Evolutionary conservation across 2,888 invertebrate genomes (phyloP), one percentile per base, ranked within the genome.

Genomic region (Chaetoderma sp.): DNA sequence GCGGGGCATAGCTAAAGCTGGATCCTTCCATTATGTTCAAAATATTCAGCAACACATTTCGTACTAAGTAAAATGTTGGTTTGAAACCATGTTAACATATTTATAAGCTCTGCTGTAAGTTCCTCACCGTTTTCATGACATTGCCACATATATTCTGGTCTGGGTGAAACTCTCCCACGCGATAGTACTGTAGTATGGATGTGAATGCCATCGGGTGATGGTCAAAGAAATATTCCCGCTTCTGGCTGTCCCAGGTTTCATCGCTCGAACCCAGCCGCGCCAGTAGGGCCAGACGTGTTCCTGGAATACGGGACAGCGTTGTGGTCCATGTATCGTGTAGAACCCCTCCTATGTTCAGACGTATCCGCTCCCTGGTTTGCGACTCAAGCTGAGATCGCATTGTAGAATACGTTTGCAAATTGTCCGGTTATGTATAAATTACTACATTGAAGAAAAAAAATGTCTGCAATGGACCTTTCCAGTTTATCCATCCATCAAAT

Each of bases 61-160:
- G n/a, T n/a, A n/a, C n/a, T n/a, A n/a, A n/a, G n/a, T n/a, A n/a
- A n/a, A n/a, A n/a, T n/a, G n/a, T n/a, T n/a, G n/a, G n/a, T n/a
- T n/a, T n/a, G n/a, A n/a, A n/a, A n/a, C n/a, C n/a, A n/a, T n/a
- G n/a, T n/a, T n/a, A n/a, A n/a, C n/a, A n/a, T n/a, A n/a, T n/a
- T n/a, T n/a, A n/a, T n/a, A n/a, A n/a, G n/a, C n/a, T n/a, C n/a
- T n/a, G n/a, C n/a, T n/a, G n/a, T n/a, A n/a, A n/a, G n/a, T 6
- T 32, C 74, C 80, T 72, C 71, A 85, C 85, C 75, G 73, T 77
- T 74, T 80, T 79, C 47, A 85, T 77, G 27, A 82, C 80, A 65
- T 84, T 85, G 3, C 85, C 85, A 68, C 85, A 85, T 2, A 84
- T 67, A 60, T 78, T 82, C 54, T 82, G 80, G 62, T 83, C 83